A percentile compares a stretch with the other conserved stretches of the same genome.
These are phyloP conservation scores for Sinocyclocheilus rhinocerous DNA, from an alignment of 2,113 vertebrate genomes.

Conservation along the genomic window DNA sequence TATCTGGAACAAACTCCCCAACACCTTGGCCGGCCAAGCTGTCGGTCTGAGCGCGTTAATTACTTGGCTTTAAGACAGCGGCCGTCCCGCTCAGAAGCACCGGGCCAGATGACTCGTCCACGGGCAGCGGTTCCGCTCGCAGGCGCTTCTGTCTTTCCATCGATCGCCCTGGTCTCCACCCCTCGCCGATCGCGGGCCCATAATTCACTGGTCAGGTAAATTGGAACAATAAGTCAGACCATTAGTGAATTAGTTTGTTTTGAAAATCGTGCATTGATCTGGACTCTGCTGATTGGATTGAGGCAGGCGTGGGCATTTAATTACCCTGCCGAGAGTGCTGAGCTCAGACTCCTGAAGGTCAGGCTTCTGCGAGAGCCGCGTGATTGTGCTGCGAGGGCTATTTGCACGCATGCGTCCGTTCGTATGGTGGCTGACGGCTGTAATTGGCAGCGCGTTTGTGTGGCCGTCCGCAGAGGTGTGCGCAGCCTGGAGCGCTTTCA, in stretches of 20 bases:
- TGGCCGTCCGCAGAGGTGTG: conserved; percentile 57
- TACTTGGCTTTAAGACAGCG: conserved; percentile 69
- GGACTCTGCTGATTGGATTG: conserved; percentile 71
- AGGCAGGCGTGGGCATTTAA: conserved; percentile 74
- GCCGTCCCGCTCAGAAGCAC: conserved; percentile 53
- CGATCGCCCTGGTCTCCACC: conserved; percentile 35
- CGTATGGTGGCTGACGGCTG: conserved; percentile 16
- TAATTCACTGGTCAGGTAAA: conserved; percentile 76
- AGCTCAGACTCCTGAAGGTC: conserved; percentile 78
- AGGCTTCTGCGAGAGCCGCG: conserved; percentile 33
- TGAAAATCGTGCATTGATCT: conserved; percentile 78
- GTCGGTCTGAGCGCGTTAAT: conserved; percentile 66
- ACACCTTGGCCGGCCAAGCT: conserved; percentile 50
- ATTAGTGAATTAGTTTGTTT: conserved; percentile 82
- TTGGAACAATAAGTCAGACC: conserved; percentile 77
- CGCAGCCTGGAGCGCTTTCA: neutral
- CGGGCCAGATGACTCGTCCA: neutral
- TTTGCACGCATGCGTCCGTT: neutral
- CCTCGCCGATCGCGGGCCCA: conserved; percentile 66
- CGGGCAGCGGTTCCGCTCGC: neutral
- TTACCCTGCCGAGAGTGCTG: conserved; percentile 70
- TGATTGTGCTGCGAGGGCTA: neutral
- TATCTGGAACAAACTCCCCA: conserved; percentile 46
- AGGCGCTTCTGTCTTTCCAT: conserved; percentile 10
- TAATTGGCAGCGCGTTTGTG: conserved; percentile 70